These are phyloP conservation scores for Ficedula albicollis DNA, from an alignment of 2,797 vertebrate species.

Conservation along the genomic window DNA sequence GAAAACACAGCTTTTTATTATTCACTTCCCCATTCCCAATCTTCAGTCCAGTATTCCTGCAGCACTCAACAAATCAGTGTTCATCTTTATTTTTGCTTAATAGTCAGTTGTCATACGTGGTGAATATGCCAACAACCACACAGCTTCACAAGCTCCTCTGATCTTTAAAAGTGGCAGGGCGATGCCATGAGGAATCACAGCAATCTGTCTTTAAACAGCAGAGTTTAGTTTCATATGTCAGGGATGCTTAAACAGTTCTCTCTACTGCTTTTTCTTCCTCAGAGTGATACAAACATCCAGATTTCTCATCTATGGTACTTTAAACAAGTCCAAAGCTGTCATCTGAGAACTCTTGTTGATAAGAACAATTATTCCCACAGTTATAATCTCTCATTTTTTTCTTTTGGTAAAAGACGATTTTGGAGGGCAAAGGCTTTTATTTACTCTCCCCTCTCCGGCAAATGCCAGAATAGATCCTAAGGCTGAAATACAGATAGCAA, in stretches of 20 bases:
- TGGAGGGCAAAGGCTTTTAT: not conserved
- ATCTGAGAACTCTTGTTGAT: constrained; percentile 10
- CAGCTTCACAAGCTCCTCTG: constrained; percentile 31
- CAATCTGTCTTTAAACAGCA: constrained; percentile 47
- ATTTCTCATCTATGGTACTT: constrained; percentile 17
- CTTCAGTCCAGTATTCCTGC: not conserved
- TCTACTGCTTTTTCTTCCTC: not conserved
- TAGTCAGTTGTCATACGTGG: not conserved
- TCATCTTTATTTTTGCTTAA: constrained; percentile 64
- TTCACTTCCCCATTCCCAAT: constrained; percentile 34
- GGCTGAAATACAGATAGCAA: not conserved
- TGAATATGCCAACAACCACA: constrained; percentile 43
- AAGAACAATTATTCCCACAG: not conserved
- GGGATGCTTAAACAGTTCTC: constrained; percentile 8
- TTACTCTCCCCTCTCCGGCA: not conserved
- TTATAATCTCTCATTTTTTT: not conserved
- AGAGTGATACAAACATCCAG: not conserved
- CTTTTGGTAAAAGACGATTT: not conserved
- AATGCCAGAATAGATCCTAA: not conserved
- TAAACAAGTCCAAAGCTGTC: constrained; percentile 32
- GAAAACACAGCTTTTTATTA: constrained; percentile 46
- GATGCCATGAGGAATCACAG: constrained; percentile 45
- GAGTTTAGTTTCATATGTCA: constrained; percentile 44
- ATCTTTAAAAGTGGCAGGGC: constrained; percentile 37
- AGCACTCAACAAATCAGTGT: constrained; percentile 26